phyloP scores from a whole-genome alignment of 1,140 invertebrate genomes.

The Drosophila aff. region DNA sequence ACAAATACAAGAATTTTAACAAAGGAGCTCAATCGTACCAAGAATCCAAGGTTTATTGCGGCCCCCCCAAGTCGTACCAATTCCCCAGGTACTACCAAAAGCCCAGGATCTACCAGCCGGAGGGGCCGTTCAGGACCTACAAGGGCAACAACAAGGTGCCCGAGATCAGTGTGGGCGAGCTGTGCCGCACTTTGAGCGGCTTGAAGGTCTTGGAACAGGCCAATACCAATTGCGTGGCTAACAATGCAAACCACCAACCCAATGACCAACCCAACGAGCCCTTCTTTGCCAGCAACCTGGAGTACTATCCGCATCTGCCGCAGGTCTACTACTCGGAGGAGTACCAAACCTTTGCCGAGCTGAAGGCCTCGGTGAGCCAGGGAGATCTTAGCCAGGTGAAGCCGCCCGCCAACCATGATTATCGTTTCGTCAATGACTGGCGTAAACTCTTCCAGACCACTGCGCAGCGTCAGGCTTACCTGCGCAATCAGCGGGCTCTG shows the following conservation, averaged over 20 bases:
- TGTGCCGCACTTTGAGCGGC: slow-evolving; percentile 1
- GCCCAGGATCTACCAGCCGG: background rate
- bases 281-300: slow-evolving; percentile 53
- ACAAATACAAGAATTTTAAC: background rate
- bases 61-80: background rate
- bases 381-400: slow-evolving; percentile 10
- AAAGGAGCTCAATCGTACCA: background rate
- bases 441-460: background rate
- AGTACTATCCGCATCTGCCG: slow-evolving; percentile 51
- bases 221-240: background rate
- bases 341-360: slow-evolving; percentile 27
- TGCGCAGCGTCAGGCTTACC: background rate
- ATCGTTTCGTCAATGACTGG: background rate
- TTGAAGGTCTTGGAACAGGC: background rate
- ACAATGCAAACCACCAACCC: background rate
- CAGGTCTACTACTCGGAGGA: slow-evolving; percentile 11
- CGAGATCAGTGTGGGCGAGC: background rate
- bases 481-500: slow-evolving; percentile 5
- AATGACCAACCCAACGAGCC: slow-evolving; percentile 11
- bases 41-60: background rate
- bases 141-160: background rate
- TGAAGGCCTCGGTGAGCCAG: background rate
- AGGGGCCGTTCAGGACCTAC: background rate
- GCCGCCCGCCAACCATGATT: background rate
- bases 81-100: too few species aligned